Evolutionary conservation across 2,113 vertebrate genomes (phyloP).

Genomic region (Chionomys nivalis): DNA sequence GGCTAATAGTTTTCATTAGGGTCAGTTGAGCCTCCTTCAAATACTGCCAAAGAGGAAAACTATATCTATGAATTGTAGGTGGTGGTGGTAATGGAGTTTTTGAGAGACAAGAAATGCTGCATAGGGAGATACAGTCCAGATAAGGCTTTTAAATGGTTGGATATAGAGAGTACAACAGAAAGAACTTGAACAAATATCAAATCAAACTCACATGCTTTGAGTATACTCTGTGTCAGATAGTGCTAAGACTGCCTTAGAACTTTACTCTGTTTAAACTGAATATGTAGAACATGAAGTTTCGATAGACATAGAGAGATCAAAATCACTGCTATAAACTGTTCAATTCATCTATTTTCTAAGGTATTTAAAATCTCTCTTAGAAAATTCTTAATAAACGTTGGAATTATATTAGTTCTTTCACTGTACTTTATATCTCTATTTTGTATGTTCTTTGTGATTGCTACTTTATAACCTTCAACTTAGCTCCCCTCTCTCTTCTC

Average conservation of each 20-base stretch:
- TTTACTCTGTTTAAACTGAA: not conserved
- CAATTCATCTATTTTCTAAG: not conserved
- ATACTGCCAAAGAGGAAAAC: not conserved
- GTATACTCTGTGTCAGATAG: not conserved
- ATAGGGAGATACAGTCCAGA: not conserved
- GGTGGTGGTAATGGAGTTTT: not conserved
- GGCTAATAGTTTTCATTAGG: not conserved
- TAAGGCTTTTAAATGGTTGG: not conserved
- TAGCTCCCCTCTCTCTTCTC: not conserved
- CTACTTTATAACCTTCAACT: not conserved
- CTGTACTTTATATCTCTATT: not conserved
- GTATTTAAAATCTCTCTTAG: not conserved
- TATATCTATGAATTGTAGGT: not conserved
- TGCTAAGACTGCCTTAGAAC: not conserved
- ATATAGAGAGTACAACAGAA: not conserved
- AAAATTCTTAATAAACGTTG: not conserved
- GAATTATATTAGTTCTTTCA: not conserved
- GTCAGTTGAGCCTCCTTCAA: not conserved
- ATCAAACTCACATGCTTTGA: not conserved
- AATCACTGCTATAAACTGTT: not conserved
- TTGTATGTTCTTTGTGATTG: not conserved
- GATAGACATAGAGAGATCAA: not conserved
- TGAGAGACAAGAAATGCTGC: not conserved
- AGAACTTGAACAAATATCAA: not conserved
- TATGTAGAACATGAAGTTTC: not conserved